Evolutionary conservation across 2,888 invertebrate genomes (phyloP), one percentile per base, ranked within the genome.

Genomic region (Agrochola macilenta): DNA sequence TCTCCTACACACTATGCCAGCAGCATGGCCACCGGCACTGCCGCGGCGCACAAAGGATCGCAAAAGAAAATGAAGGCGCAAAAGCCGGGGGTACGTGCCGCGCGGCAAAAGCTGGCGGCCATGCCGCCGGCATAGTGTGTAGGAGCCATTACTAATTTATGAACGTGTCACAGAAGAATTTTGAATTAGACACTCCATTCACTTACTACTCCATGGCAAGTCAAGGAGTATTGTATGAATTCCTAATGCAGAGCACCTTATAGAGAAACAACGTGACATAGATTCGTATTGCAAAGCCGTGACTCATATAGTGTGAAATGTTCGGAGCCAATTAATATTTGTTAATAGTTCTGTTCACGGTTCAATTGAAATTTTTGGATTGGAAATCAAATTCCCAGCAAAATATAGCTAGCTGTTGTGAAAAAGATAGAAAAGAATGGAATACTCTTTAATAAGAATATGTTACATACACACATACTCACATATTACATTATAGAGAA

Each of bases 231-330:
- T 83, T 83, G 81, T 79, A 88, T 89, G 87, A 88, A 89, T 88
- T 79, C 76, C 65, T 83, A 87, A 88, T 86, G 88, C 81, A 83
- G 66, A 70, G 71, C 72, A 84, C 87, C 87, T 86, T 88, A 88
- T 85, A 89, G 64, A 88, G 77, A 73, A 84, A 83, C 86, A 73
- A 89, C 88, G 89, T 86, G 89, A 87, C 87, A 89, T 81, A 87
- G 88, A 89, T 89, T 83, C 83, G 69, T 83, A 80, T 86, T 84
- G 85, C 83, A 80, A 86, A 70, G 73, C 79, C 35, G 74, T 89
- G 89, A 87, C 72, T 87, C 87, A 87, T 74, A 57, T 64, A 76
- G 79, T 87, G 83, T 87, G 81, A 84, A 84, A 87, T 79, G 74
- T 80, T 84, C 65, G 72, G 7, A 80, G 72, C 57, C 81, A 84